A percentile compares a stretch with the other conserved stretches of the same genome.
Evolutionary conservation across 2,888 invertebrate species (phyloP).

Genomic region (Ametastegia equiseti): DNA sequence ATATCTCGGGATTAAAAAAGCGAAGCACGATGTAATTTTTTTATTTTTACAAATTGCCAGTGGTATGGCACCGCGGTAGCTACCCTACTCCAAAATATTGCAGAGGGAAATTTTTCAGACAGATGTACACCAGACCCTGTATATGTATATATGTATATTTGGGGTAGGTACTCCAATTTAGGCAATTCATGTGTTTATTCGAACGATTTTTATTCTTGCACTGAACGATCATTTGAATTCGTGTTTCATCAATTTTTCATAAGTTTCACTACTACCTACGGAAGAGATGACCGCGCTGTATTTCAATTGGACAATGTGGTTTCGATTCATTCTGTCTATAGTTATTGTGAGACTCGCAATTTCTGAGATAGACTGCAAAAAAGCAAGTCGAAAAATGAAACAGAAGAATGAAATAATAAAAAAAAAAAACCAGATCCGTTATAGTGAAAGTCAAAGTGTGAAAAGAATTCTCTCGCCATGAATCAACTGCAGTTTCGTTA

Average conservation of each 20-base stretch:
- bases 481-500: too few relatives aligned
- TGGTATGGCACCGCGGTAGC: not conserved
- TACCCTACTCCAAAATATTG: not conserved
- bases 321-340: too few relatives aligned
- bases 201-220: not conserved
- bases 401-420: not conserved
- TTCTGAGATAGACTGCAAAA: not conserved
- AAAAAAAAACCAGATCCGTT: not conserved
- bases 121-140: not conserved
- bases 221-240: too few relatives aligned
- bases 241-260: too few relatives aligned
- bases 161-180: too few relatives aligned
- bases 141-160: too few relatives aligned
- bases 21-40: not conserved
- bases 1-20: not conserved
- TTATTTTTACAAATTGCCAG: not conserved
- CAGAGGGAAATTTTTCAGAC: not conserved
- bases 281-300: too few relatives aligned
- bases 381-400: not conserved
- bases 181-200: too few relatives aligned
- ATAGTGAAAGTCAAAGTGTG: not conserved
- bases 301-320: too few relatives aligned
- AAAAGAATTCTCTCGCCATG: not conserved
- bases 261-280: too few relatives aligned
- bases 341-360: too few relatives aligned